Evolutionary conservation across 92 coral and sea anemone species (phyloP).

Genomic region (Ricordea florida): DNA sequence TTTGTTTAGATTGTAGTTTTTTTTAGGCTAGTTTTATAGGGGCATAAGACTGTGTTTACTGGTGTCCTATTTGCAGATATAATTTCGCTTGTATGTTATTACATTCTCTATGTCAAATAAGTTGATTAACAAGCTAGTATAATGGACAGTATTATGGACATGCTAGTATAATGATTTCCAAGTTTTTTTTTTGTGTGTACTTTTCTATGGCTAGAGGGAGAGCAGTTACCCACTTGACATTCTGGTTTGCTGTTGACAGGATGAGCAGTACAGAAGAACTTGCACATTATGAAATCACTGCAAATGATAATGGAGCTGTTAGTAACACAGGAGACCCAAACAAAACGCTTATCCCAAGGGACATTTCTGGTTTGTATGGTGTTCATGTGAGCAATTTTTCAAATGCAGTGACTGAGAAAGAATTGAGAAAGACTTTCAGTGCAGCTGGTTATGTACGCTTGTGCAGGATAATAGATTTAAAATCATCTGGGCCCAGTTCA

Average conservation of each 20-base stretch:
- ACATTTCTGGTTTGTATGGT: constrained; percentile 58
- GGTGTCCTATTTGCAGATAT: no score
- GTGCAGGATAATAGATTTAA: constrained; percentile 56
- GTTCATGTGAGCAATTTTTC: constrained; percentile 66
- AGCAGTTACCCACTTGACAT: no score
- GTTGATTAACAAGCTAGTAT: no score
- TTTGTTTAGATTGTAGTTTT: no score
- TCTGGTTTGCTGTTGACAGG: neutral
- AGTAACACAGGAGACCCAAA: neutral
- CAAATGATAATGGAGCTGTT: neutral
- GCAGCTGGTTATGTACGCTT: constrained; percentile 53
- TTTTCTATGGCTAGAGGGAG: no score
- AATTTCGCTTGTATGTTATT: no score
- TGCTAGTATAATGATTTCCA: no score
- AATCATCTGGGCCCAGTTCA: neutral
- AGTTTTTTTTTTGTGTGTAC: no score
- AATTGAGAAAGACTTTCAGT: constrained; percentile 38
- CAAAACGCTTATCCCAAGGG: constrained; percentile 43
- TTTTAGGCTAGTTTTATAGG: no score
- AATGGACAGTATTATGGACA: no score
- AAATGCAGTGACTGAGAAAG: constrained; percentile 31
- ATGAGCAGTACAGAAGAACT: constrained; percentile 42
- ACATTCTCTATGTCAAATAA: no score
- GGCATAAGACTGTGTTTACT: no score
- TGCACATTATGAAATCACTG: neutral